Evolutionary conservation across 1,140 invertebrate genomes (phyloP), one percentile per base, ranked within the genome.

Genomic region (Triops longicaudatus): DNA sequence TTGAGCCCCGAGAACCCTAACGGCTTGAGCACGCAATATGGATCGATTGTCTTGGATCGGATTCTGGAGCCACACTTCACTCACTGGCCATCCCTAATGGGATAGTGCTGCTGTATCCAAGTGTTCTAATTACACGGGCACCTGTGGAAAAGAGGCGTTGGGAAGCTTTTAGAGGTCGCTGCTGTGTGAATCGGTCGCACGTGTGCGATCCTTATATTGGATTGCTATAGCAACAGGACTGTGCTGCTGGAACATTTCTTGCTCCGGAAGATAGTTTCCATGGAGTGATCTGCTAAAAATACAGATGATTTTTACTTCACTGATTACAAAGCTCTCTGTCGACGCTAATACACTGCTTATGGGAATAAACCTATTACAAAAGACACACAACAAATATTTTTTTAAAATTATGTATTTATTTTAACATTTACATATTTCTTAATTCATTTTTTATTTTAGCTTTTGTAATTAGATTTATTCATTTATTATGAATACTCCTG

Each of bases 241-340:
- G 2, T 14, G 22, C 50, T n/a, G 50, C 3, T 63, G 22, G 50
- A 10, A 63, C 50, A 63, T 22, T 63, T 10, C 50, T 63, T 6
- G 50, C 50, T 17, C 31, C 17, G 50, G 22, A n/a, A 63, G 50
- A 63, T 63, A 63, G 50, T 63, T 63, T 63, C 50, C 50, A 63
- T 63, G 50, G 44, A 63, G 50, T 10, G 50, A 63, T 22, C 50
- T 63, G 50, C 50, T 63, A 63, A 63, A 63, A 63, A 63, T 63
- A 63, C 17, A 9, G 22, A 63, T 22, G 10, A 63, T 63, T 37
- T 2, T 37, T 63, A 63, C 50, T 63, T 63, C 50, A 17, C 50
- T 63, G 50, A 63, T 22, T 63, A 63, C 50, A 7, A 37, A 37
- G 17, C 50, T 14, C 22, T 17, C 6, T 63, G 17, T 63, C 6